These are phyloP conservation scores for Tympanuchus pallidicinctus DNA, from an alignment of 2,113 vertebrate genomes.

Conservation along the genomic window DNA sequence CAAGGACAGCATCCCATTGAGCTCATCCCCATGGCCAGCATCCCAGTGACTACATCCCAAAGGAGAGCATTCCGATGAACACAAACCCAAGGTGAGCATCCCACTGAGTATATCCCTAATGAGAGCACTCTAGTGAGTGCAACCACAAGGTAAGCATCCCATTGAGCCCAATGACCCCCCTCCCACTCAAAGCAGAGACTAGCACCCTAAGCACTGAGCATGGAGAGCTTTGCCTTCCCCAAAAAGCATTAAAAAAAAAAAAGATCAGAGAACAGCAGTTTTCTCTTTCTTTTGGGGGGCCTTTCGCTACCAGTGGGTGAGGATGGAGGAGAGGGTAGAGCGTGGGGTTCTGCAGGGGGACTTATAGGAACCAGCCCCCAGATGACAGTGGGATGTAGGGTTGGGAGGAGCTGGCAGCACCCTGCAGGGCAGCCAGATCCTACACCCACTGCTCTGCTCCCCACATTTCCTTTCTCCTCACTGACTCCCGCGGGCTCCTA, in stretches of 20 bases:
- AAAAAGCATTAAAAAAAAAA: not conserved
- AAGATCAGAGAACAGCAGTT: not conserved
- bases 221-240: not conserved
- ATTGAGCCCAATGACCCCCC: not conserved
- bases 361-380: not conserved
- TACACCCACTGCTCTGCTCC: too few relatives aligned
- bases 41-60: too few relatives aligned
- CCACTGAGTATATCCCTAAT: too few relatives aligned
- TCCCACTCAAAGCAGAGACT: not conserved
- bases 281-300: not conserved
- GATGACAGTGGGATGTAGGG: not conserved
- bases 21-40: too few relatives aligned
- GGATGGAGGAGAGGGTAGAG: not conserved
- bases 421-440: not conserved
- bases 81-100: too few relatives aligned
- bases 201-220: too few relatives aligned
- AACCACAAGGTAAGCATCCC: too few relatives aligned
- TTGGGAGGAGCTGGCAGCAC: not conserved
- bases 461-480: not conserved
- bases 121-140: too few relatives aligned
- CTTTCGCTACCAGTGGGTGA: not conserved
- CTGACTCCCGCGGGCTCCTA: not conserved
- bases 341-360: not conserved
- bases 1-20: too few relatives aligned
- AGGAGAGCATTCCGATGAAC: too few relatives aligned